Evolutionary conservation across 2,888 invertebrate species (phyloP), one percentile per base, ranked within the genome.

Genomic region (Epinotia nisella): DNA sequence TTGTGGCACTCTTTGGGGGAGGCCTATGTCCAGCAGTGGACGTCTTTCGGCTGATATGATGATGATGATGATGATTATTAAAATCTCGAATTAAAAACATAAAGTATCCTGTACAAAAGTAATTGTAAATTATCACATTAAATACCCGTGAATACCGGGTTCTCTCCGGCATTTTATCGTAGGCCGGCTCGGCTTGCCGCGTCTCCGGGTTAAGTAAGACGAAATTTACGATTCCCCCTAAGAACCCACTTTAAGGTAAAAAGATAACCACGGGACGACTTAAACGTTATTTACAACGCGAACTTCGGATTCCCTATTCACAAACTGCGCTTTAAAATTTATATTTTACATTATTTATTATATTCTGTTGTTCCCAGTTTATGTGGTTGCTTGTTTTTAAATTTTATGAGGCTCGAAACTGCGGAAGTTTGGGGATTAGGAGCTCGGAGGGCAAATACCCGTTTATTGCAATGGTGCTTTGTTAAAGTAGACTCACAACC

Each of bases 221-320:
- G 80, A 83, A 88, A 88, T 89, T 88, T 88, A 89, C 82, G 86
- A 80, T 78, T 78, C 82, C 84, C 84, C 82, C 81, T 75, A 78
- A 84, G 81, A 82, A 84, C 83, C 80, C 78, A 79, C 66, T 77
- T 81, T 82, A 83, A 81, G 82, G 84, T 85, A 84, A 83, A 85
- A 85, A 87, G 88, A 87, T 88, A 87, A 87, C 87, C 87, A 78
- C 78, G 82, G 84, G 87, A 87, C 83, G 83, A 83, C 84, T 86
- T 86, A 82, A 83, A 79, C 82, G 82, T 85, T 87, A 86, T 87
- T 87, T 87, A 88, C 85, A 73, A 62, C 78, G 80, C 77, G 80
- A 81, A 85, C 82, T 86, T 86, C 76, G 82, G 80, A 82, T 76
- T 74, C 82, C 81, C 84, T 84, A 85, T 87, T 85, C 85, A 87